phyloP scores from a whole-genome alignment of 2,113 vertebrate genomes.

The human (Homo sapiens) region GRCh38 chr2:116997001-116997500 shows the following conservation, averaged over 20 bases:
- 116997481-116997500: background rate
- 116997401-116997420: background rate
- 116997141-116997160: background rate
- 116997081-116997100: background rate
- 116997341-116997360: background rate
- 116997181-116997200: background rate
- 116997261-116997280: background rate
- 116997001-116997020: constrained; percentile 3
- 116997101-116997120: background rate
- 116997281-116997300: background rate
- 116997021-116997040: background rate
- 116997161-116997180: background rate
- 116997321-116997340: no score
- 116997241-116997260: background rate
- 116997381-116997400: background rate
- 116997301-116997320: background rate
- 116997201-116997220: background rate
- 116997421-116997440: background rate
- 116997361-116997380: background rate
- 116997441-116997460: background rate
- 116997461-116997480: background rate
- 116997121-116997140: background rate
- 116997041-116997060: background rate
- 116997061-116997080: background rate
- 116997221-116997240: background rate